Base-by-base conservation (phyloP, 2,888 invertebrate species). In the Drosophila pseudotalamancana region DNA sequence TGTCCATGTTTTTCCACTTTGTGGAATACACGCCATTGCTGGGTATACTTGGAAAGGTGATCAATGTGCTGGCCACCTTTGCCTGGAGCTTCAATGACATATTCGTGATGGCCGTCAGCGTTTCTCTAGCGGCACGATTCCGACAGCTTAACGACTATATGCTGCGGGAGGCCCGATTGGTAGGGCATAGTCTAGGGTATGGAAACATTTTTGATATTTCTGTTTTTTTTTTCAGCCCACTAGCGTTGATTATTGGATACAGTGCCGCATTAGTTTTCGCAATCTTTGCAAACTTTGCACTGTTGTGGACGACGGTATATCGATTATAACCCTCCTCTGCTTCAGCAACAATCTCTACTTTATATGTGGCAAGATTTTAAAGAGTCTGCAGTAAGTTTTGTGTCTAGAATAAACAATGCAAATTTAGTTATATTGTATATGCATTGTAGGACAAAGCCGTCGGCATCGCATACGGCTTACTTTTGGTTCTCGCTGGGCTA, bases 41-140 rank as follows among this genome's bases (percentile, higher is more conserved):
- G 31, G 91, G 89, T 8, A 25, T 90, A 1, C 12, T 90, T 48
- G 90, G 89, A 0, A 90, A 90, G 65, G 67, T 89, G 12, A 45
- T 94, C 54, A 93, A 95, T 77, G 84, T 94, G 2, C 76, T 94
- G 9, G 93, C 94, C 4, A 95, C 95, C 0, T 94, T 94, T 63
- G 92, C 94, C 0, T 96, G 95, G 95, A 95, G 94, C 84, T 95
- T 94, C 56, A 95, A 95, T 80, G 95, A 95, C 77, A 90, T 95
- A 42, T 94, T 95, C 63, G 94, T 96, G 5, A 95, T 95, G 86
- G 89, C 95, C 1, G 92, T 95, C 23, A 95, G 95, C 88, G 92
- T 94, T 86, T 94, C 95, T 0, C 88, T 96, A 12, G 92, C 94
- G 0, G 92, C 94, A 3, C 92, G 94, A 31, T 95, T 95, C 81